A percentile compares a stretch with the other conserved stretches of the same genome.
phyloP scores from a whole-genome alignment of 2,113 vertebrate genomes.

The Anser brachyrhynchus region DNA sequence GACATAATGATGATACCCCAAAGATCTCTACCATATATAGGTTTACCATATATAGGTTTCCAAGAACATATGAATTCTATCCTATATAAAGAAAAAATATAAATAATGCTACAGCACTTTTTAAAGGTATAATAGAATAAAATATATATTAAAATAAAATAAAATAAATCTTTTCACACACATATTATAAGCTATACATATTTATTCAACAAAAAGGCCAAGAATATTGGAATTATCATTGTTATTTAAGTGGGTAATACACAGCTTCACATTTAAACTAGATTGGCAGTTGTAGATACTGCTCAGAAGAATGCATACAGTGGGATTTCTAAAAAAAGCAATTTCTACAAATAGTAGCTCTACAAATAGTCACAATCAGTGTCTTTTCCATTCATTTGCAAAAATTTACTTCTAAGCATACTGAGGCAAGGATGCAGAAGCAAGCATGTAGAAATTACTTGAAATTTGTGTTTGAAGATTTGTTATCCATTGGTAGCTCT shows the following conservation, averaged over 20 bases:
- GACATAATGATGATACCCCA: neutral
- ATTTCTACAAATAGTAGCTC: constrained; percentile 3
- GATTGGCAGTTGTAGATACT: neutral
- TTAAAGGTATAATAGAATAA: neutral
- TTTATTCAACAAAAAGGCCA: neutral
- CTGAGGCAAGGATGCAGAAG: neutral
- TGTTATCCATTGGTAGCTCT: neutral
- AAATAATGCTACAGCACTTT: neutral
- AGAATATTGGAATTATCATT: neutral
- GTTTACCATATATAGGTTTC: constrained; percentile 12
- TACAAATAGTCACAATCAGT: constrained; percentile 5
- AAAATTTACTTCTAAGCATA: constrained; percentile 4
- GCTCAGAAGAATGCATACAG: neutral
- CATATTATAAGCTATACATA: neutral
- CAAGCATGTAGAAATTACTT: neutral
- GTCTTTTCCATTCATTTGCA: neutral
- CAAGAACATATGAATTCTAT: neutral
- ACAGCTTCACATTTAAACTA: neutral
- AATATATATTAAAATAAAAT: neutral
- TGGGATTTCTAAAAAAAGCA: neutral
- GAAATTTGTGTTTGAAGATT: neutral
- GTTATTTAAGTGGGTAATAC: neutral
- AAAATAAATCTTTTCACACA: neutral
- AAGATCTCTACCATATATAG: neutral
- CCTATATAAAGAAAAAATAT: neutral